phyloP scores from a whole-genome alignment of 1,140 invertebrate genomes.

The Pentalonia nigronervosa region DNA sequence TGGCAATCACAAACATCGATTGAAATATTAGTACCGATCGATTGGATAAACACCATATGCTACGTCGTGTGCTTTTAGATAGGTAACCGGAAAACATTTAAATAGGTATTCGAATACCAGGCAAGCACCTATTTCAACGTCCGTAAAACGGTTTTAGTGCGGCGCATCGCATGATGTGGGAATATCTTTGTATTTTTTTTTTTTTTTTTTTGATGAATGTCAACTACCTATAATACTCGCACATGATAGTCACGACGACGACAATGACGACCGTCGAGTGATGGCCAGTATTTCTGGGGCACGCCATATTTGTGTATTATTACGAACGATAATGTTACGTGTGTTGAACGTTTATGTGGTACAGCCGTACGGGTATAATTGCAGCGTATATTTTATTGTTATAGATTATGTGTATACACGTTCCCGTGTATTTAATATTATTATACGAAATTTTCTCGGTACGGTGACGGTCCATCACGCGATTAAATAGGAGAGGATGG shows the following conservation, averaged over 20 bases:
- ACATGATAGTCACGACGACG: neutral
- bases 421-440: neutral
- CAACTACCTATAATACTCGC: neutral
- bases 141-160: neutral
- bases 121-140: neutral
- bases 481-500: neutral
- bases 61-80: neutral
- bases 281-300: neutral
- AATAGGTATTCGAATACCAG: neutral
- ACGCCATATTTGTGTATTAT: neutral
- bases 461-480: neutral
- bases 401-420: neutral
- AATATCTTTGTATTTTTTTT: neutral
- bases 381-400: neutral
- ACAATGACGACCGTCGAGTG: neutral
- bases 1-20: neutral
- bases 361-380: neutral
- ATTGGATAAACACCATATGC: neutral
- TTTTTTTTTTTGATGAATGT: neutral
- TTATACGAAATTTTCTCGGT: neutral
- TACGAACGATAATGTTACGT: slow-evolving; percentile 4
- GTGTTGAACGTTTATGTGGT: neutral
- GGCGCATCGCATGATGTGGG: neutral
- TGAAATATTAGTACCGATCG: neutral
- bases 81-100: neutral